phyloP scores from a whole-genome alignment of 2,113 vertebrate species.

The Gobio gobio region DNA sequence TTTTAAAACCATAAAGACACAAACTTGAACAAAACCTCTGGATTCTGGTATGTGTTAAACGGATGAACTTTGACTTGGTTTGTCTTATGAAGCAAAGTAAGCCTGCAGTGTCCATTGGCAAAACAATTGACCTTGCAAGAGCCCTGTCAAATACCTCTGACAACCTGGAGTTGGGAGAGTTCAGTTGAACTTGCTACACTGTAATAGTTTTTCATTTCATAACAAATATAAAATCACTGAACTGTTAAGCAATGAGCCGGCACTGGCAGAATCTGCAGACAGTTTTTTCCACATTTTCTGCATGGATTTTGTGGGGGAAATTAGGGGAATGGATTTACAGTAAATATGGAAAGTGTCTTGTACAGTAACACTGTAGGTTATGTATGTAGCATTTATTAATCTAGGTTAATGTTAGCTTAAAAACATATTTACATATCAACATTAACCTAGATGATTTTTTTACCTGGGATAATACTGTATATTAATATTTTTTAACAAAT shows the following conservation, averaged over 20 bases:
- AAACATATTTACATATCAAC: too few relatives aligned
- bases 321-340: background rate
- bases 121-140: slow-evolving; percentile 31
- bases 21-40: slow-evolving; percentile 11
- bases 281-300: background rate
- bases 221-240: slow-evolving; percentile 37
- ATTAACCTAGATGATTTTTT: background rate
- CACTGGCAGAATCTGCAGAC: background rate
- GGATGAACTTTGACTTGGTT: slow-evolving; percentile 26
- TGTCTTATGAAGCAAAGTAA: slow-evolving; percentile 33
- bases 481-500: too few relatives aligned
- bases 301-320: background rate
- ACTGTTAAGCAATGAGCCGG: slow-evolving; percentile 7
- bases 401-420: too few relatives aligned
- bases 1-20: slow-evolving; percentile 17
- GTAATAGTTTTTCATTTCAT: slow-evolving; percentile 35
- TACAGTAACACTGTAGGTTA: background rate
- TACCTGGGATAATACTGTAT: background rate
- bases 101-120: slow-evolving; percentile 14
- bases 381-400: too few relatives aligned
- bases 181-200: slow-evolving; percentile 19
- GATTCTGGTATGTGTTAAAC: slow-evolving; percentile 16
- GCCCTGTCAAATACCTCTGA: background rate
- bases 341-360: background rate
- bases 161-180: background rate